A percentile compares a stretch with the other conserved stretches of the same genome.
Conservation (phyloP, 2,113 vertebrate species). For the Chaetura pelagica region DNA sequence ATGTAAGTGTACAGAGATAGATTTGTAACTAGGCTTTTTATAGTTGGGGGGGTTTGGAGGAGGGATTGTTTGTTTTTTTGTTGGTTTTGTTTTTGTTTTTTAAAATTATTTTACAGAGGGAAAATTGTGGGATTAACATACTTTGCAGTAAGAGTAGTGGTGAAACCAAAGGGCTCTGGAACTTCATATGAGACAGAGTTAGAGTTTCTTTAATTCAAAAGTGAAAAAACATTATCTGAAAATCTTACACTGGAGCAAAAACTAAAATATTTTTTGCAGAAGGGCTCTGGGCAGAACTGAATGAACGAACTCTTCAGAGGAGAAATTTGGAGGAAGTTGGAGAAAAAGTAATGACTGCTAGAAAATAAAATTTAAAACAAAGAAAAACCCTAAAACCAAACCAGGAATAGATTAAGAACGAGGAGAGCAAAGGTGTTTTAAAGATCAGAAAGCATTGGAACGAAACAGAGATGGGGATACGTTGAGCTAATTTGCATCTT, state of each 20-base stretch:
- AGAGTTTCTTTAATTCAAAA: background rate
- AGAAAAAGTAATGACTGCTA: background rate
- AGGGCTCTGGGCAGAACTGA: background rate
- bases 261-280: background rate
- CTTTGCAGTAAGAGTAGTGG: background rate
- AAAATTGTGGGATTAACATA: background rate
- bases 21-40: background rate
- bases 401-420: background rate
- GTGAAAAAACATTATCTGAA: background rate
- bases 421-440: background rate
- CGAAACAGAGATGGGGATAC: background rate
- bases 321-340: background rate
- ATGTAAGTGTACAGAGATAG: background rate
- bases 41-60: background rate
- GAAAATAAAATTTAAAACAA: background rate
- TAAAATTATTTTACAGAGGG: background rate
- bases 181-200: background rate
- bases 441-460: background rate
- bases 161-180: background rate
- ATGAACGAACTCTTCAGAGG: background rate
- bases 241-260: background rate
- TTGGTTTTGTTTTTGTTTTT: background rate
- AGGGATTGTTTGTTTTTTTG: background rate
- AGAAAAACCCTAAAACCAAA: background rate
- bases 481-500: background rate